phyloP scores from a whole-genome alignment of 2,113 vertebrate genomes.

The Cochlearius cochlearius region DNA sequence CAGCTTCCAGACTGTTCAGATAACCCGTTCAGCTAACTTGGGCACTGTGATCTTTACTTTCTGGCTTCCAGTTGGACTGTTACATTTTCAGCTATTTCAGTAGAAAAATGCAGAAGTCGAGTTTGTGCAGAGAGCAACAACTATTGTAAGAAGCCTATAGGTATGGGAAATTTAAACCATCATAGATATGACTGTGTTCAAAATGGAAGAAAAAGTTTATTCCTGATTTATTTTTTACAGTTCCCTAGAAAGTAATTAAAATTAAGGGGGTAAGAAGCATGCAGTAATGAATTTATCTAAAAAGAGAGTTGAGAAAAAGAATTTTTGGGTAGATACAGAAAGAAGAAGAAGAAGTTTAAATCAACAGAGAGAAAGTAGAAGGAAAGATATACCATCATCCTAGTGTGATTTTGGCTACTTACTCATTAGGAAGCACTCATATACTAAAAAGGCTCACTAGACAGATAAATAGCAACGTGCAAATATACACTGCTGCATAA shows the following conservation, averaged over 20 bases:
- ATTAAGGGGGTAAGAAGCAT: neutral
- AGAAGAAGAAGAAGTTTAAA: neutral
- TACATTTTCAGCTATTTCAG: neutral
- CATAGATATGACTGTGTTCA: neutral
- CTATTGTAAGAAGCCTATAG: neutral
- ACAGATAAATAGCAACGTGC: neutral
- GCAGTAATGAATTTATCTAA: neutral
- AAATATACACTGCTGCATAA: neutral
- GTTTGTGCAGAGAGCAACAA: neutral
- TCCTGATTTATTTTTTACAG: neutral
- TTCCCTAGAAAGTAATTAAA: neutral
- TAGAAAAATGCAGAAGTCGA: neutral
- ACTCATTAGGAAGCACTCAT: neutral
- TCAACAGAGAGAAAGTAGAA: neutral
- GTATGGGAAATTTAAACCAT: neutral
- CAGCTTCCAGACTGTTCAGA: neutral
- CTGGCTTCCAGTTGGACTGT: neutral
- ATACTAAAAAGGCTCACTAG: neutral
- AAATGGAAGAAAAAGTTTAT: neutral
- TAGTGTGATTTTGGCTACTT: neutral
- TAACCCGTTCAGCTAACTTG: neutral
- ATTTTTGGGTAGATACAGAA: neutral
- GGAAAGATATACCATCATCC: neutral
- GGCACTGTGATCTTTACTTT: neutral
- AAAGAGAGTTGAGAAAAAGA: neutral